Percentiles rank a stretch among this genome's conserved stretches.
These are phyloP conservation scores for Galagoides demidoff DNA, from an alignment of 2,797 vertebrate genomes.

Conservation along the genomic window DNA sequence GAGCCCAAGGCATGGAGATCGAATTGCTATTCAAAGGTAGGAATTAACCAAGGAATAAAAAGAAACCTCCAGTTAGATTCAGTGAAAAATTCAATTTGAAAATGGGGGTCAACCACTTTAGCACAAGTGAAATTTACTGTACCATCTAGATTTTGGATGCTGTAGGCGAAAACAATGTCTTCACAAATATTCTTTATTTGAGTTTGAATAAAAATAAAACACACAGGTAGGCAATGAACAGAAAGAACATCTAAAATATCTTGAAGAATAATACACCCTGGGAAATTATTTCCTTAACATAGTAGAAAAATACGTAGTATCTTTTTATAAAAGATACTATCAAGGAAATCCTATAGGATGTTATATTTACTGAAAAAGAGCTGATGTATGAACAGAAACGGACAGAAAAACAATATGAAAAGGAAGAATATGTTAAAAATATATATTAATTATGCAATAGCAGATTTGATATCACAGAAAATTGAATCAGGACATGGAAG, in stretches of 20 bases:
- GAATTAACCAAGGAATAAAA: not conserved
- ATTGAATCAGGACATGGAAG: not conserved
- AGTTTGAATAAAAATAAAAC: not conserved
- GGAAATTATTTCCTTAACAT: not conserved
- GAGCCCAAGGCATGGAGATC: not conserved
- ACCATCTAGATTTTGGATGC: too few relatives aligned
- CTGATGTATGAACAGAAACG: not conserved
- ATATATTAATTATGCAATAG: not conserved
- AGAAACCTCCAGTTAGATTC: not conserved
- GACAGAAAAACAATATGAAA: conserved; percentile 5
- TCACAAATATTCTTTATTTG: not conserved
- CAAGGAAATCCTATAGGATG: not conserved
- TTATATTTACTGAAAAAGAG: conserved; percentile 1
- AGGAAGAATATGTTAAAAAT: not conserved
- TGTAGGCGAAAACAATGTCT: not conserved
- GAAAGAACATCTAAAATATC: not conserved
- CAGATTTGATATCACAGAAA: not conserved
- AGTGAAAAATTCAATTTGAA: not conserved
- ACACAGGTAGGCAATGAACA: not conserved
- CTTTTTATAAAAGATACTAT: not conserved
- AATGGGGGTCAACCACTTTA: not conserved
- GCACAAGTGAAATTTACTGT: not conserved
- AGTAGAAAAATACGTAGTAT: not conserved
- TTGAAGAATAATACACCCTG: not conserved
- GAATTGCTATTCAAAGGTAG: not conserved